Base-by-base conservation (phyloP, 2,888 invertebrate genomes). In the Teinopalpus imperialis region DNA sequence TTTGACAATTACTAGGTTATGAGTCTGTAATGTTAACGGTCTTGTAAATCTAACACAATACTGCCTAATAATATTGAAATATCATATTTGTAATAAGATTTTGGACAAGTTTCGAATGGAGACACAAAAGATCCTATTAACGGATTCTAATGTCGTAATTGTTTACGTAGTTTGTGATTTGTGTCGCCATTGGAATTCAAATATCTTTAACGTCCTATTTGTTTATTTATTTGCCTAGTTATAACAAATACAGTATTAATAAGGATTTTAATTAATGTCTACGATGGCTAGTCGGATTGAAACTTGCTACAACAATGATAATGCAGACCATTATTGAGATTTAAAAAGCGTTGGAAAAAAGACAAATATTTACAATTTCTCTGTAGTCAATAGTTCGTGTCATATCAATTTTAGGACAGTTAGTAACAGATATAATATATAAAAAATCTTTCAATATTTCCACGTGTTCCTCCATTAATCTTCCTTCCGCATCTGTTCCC, bases 1-100 rank as follows among this genome's bases (percentile, higher is more conserved):
- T 54, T 54, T 62, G 61, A 76, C 82, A 82, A 83, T 85, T 83
- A 85, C 68, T 86, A 86, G 81, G 68, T 72, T 76, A 74, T 63
- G 57, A 65, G 57, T 66, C 66, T 66, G 63, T 72, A 74, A 64
- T 62, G 59, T 68, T 72, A 66, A 72, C 54, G 59, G 74, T 68
- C 72, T 39, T 70, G 56, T 77, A 75, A 80, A 66, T 74, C 66
- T 79, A 83, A 86, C 83, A 77, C 66, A 66, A 82, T 77, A 85
- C 86, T 87, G 86, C 86, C 86, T 81, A 74, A 72, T 59, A 61
- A 67, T 59, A 63, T 59, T 62, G 63, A 48, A 60, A 77, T 80
- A 79, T 80, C 77, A 78, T 64, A 69, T 72, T 70, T 70, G 61
- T 74, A 54, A 65, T 61, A 57, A 64, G 58, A 61, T 66, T 62